These are phyloP conservation scores for Desoria tigrina DNA, from an alignment of 2,888 invertebrate species.

Conservation along the genomic window DNA sequence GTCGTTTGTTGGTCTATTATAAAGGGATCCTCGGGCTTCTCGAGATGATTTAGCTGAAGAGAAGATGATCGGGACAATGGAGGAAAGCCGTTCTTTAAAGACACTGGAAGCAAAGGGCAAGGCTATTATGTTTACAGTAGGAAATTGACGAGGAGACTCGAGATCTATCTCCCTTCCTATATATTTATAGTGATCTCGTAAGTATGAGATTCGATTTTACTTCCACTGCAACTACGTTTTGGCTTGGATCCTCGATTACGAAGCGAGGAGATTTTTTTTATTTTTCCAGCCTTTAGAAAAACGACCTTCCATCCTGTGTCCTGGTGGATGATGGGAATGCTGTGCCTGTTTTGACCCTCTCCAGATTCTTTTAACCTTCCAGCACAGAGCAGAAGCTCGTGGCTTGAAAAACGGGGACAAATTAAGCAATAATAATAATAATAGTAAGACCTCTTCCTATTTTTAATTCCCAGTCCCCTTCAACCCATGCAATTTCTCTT, in stretches of 20 bases:
- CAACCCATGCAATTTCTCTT: not conserved
- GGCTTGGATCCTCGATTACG: not conserved
- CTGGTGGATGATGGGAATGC: not conserved
- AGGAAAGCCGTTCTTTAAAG: not conserved
- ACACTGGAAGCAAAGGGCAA: conserved; percentile 10
- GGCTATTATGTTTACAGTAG: not conserved
- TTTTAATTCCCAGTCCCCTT: not conserved
- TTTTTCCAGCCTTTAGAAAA: not conserved
- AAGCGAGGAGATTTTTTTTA: not conserved
- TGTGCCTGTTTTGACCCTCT: conserved; percentile 2
- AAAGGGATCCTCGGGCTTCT: not conserved
- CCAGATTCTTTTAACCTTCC: not conserved
- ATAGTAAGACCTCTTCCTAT: not conserved
- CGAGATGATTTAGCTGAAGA: not conserved
- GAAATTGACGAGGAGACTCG: too few relatives aligned
- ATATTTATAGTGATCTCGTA: not conserved
- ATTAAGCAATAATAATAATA: not conserved
- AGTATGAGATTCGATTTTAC: not conserved
- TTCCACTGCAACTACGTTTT: not conserved
- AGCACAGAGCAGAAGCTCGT: not conserved
- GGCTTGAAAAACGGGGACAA: not conserved
- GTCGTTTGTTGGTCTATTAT: not conserved
- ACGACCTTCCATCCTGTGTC: not conserved
- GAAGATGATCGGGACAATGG: not conserved
- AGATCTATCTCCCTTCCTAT: not conserved